Evolutionary conservation across 2,113 vertebrate genomes (phyloP).

Genomic region (Gobius niger): DNA sequence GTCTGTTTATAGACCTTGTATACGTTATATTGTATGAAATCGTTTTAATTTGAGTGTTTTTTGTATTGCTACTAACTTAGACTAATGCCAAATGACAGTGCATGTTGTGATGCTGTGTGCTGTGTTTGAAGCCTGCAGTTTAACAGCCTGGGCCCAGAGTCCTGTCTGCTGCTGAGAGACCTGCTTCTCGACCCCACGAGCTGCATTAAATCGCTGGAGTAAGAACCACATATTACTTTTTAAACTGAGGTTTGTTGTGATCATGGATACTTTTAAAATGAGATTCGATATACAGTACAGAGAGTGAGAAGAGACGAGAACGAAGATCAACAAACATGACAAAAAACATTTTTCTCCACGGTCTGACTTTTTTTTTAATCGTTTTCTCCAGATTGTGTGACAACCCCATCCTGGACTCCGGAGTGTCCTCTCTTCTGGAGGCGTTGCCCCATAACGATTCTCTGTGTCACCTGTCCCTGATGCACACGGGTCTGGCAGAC

Average conservation of each 20-base stretch:
- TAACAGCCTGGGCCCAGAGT: slow-evolving; percentile 88
- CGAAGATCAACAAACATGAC: no score
- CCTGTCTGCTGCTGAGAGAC: slow-evolving; percentile 84
- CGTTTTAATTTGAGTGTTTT: background rate
- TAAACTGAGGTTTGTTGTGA: background rate
- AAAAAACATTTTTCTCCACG: background rate
- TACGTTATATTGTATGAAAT: background rate
- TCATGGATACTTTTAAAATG: no score
- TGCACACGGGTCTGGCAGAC: slow-evolving; percentile 87
- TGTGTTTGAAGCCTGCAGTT: slow-evolving; percentile 84
- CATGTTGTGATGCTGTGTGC: slow-evolving; percentile 26
- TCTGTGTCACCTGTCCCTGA: slow-evolving; percentile 81
- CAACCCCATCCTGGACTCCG: slow-evolving; percentile 81
- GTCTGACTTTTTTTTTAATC: background rate
- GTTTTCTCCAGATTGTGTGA: slow-evolving; percentile 82
- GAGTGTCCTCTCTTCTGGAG: slow-evolving; percentile 77
- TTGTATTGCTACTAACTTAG: background rate
- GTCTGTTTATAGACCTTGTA: no score
- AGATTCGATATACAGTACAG: no score
- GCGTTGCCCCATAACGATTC: slow-evolving; percentile 83
- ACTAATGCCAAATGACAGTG: background rate
- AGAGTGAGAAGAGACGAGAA: no score
- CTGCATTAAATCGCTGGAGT: slow-evolving; percentile 77
- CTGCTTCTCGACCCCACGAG: slow-evolving; percentile 86
- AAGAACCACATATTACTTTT: slow-evolving; percentile 43